Conservation (phyloP, 2,113 vertebrate species). For the Eulacestoma nigropectus region DNA sequence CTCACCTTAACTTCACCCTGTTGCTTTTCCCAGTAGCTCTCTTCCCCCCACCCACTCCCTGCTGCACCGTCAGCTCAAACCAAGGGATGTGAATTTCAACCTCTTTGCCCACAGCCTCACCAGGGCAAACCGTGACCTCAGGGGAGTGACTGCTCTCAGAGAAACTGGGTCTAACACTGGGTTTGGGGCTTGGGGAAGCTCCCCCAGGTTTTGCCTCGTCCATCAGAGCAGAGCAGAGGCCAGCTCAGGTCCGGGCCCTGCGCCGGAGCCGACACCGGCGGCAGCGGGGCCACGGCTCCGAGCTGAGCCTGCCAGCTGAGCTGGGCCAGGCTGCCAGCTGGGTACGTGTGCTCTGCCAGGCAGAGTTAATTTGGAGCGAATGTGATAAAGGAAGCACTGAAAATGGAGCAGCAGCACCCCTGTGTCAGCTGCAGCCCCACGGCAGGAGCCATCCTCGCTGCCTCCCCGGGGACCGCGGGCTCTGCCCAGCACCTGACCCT, state of each 20-base stretch:
- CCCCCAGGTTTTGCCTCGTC: neutral
- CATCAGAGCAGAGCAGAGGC: neutral
- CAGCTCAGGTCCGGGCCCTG: neutral
- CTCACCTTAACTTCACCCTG: slow-evolving; percentile 22
- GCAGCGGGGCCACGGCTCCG: fast-evolving
- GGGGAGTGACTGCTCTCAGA: neutral
- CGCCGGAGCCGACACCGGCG: fast-evolving
- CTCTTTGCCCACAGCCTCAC: neutral
- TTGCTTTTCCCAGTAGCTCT: neutral
- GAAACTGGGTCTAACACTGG: neutral
- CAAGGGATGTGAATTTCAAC: neutral
- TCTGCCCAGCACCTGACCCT: neutral
- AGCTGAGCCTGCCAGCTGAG: neutral
- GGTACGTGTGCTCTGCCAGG: neutral
- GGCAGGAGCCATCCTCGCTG: neutral
- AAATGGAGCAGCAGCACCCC: neutral
- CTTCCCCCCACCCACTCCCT: neutral
- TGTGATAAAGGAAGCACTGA: neutral
- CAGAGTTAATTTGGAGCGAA: neutral
- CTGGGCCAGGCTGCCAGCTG: neutral
- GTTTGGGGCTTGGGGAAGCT: neutral
- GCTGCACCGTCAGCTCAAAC: neutral
- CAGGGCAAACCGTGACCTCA: neutral
- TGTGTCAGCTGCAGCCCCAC: neutral
- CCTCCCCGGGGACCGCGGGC: neutral